phyloP scores from a whole-genome alignment of 2,797 vertebrate genomes.

The Acrocephalus scirpaceus region DNA sequence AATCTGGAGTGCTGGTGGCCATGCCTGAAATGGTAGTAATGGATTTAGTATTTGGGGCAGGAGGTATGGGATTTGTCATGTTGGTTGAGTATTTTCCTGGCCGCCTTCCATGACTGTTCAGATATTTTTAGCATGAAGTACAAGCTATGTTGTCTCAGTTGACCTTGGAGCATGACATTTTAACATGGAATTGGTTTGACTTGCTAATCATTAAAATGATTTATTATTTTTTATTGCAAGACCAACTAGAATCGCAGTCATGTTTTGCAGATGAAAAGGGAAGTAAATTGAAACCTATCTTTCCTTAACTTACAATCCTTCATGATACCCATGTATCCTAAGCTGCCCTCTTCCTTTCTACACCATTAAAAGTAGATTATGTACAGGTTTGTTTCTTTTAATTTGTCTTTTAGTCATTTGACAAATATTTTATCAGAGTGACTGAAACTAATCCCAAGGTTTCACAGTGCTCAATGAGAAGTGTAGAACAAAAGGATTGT shows the following conservation, averaged over 20 bases:
- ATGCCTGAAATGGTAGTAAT: slow-evolving; percentile 46
- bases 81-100: slow-evolving; percentile 62
- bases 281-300: slow-evolving; percentile 8
- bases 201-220: slow-evolving; percentile 60
- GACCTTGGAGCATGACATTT: slow-evolving; percentile 67
- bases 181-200: slow-evolving; percentile 60
- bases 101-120: slow-evolving; percentile 30
- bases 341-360: neutral
- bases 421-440: neutral
- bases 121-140: slow-evolving; percentile 63
- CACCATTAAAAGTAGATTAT: neutral
- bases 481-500: neutral
- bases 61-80: slow-evolving; percentile 64
- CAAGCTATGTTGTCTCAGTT: slow-evolving; percentile 46
- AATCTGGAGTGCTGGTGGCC: neutral
- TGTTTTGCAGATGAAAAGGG: slow-evolving; percentile 27
- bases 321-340: neutral
- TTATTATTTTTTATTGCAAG: slow-evolving; percentile 54
- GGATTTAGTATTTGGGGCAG: slow-evolving; percentile 60
- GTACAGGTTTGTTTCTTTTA: neutral
- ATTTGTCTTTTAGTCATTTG: slow-evolving; percentile 27
- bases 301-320: neutral
- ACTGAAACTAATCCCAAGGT: slow-evolving; percentile 29
- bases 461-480: neutral
- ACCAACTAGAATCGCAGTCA: neutral